These are phyloP conservation scores for Octodon degus DNA, from an alignment of 2,113 vertebrate genomes.

Conservation along the genomic window DNA sequence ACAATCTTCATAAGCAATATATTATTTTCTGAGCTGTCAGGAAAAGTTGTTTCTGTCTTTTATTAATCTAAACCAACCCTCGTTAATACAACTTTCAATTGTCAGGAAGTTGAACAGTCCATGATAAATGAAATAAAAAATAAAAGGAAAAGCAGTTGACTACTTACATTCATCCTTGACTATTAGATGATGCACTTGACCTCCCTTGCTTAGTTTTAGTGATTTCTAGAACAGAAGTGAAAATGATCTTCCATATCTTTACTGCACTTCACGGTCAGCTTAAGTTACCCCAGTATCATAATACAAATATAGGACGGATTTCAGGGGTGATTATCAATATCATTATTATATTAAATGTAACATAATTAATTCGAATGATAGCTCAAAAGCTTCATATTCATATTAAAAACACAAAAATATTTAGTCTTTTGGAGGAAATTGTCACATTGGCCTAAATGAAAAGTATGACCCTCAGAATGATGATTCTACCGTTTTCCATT, in stretches of 20 bases:
- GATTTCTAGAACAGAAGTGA: not conserved
- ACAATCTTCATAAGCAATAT: constrained; percentile 53
- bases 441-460: not conserved
- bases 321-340: not conserved
- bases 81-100: constrained; percentile 40
- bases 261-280: not conserved
- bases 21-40: constrained; percentile 46
- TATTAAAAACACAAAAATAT: not conserved
- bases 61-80: constrained; percentile 56
- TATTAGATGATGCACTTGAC: not conserved
- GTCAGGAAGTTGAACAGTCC: constrained; percentile 15
- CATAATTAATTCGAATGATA: not conserved
- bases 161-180: constrained; percentile 1
- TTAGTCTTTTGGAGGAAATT: not conserved
- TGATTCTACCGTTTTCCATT: not conserved
- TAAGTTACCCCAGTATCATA: not conserved
- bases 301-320: not conserved
- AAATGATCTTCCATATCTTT: not conserved
- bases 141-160: not conserved
- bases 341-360: constrained; percentile 13
- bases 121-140: constrained; percentile 42
- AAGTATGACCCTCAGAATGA: not conserved
- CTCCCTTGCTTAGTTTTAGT: not conserved
- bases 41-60: constrained; percentile 59
- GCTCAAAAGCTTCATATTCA: constrained; percentile 25